Conservation (phyloP, 2,888 invertebrate species). For the Drosophila limbata region DNA sequence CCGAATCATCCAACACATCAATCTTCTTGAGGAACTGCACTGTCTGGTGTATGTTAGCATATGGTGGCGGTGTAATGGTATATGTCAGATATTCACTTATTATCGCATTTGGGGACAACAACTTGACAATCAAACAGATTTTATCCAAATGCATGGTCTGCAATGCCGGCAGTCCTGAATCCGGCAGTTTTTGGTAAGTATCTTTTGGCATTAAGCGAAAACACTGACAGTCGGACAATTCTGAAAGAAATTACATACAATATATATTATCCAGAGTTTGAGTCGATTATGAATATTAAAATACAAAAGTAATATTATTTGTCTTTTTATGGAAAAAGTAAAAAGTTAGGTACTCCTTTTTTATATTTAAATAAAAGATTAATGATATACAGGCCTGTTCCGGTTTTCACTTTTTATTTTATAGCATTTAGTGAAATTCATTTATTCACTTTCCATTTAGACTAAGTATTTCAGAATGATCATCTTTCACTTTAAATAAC, state of each 20-base stretch:
- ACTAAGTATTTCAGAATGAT: no score
- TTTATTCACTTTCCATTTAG: no score
- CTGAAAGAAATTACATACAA: background rate
- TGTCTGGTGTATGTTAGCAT: slow-evolving; percentile 86
- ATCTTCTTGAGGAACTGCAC: slow-evolving; percentile 90
- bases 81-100: slow-evolving; percentile 62
- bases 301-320: no score
- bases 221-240: slow-evolving; percentile 28
- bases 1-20: slow-evolving; percentile 93
- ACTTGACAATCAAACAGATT: slow-evolving; percentile 58
- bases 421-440: no score
- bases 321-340: no score
- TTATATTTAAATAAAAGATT: no score
- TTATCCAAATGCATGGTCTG: slow-evolving; percentile 57
- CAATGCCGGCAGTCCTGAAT: slow-evolving; percentile 26
- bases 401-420: no score
- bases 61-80: slow-evolving; percentile 50
- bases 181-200: slow-evolving; percentile 25
- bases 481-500: no score
- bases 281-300: background rate
- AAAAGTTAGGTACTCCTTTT: no score
- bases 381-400: no score
- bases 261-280: background rate
- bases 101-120: slow-evolving; percentile 45
- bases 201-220: slow-evolving; percentile 56